phyloP scores from a whole-genome alignment of 2,888 invertebrate species.

The Entomobrya proxima region DNA sequence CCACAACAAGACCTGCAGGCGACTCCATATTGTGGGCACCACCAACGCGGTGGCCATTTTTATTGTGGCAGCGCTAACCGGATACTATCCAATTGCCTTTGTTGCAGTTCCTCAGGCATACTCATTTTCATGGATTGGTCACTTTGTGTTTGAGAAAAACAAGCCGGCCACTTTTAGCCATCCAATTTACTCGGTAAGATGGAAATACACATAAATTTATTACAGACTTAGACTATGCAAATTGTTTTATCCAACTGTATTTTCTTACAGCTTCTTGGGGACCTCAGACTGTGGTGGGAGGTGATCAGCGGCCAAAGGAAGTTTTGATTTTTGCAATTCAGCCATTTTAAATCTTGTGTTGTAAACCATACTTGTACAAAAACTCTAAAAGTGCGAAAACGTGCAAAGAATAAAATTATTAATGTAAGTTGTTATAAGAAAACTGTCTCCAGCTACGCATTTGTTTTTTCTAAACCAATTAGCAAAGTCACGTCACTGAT shows the following conservation, averaged over 20 bases:
- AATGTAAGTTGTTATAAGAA: no score
- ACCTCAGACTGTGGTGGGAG: constrained; percentile 70
- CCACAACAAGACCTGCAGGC: constrained; percentile 65
- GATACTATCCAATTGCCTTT: constrained; percentile 35
- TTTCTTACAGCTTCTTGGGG: constrained; percentile 72
- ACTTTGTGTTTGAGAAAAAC: constrained; percentile 73
- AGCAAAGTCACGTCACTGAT: no score
- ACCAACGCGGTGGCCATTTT: constrained; percentile 65
- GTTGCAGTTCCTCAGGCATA: constrained; percentile 69
- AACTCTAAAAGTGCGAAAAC: no score
- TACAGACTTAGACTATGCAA: background rate
- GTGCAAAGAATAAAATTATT: no score
- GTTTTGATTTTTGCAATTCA: constrained; percentile 63
- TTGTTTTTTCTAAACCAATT: no score
- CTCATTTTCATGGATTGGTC: constrained; percentile 73
- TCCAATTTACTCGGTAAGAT: constrained; percentile 74
- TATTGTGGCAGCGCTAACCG: constrained; percentile 31
- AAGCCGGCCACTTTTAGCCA: constrained; percentile 74
- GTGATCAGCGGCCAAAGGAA: constrained; percentile 64
- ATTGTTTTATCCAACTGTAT: background rate
- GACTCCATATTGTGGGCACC: constrained; percentile 72
- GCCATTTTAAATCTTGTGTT: background rate
- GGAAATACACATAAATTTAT: background rate
- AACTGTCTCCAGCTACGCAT: no score
- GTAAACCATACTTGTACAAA: no score